These are phyloP conservation scores for Pachliopta kotzebuea DNA, from an alignment of 2,888 invertebrate species.

Conservation along the genomic window DNA sequence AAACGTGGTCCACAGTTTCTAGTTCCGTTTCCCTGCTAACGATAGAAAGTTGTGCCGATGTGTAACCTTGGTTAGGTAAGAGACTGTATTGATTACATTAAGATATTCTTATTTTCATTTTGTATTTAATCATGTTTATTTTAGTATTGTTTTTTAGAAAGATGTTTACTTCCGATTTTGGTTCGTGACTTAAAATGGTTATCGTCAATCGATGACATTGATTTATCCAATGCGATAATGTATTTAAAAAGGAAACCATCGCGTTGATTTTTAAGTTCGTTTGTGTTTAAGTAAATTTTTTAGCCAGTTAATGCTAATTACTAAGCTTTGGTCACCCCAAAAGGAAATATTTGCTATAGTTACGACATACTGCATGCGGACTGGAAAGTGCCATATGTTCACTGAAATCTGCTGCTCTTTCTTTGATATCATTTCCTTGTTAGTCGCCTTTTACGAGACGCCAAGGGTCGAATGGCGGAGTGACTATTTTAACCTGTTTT, in stretches of 20 bases:
- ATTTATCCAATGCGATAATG: slow-evolving; percentile 7
- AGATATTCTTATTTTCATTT: background rate
- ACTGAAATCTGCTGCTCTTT: too few relatives aligned
- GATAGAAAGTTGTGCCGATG: slow-evolving; percentile 25
- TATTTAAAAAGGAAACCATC: slow-evolving; percentile 6
- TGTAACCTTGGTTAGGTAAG: background rate
- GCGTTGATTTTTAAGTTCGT: background rate
- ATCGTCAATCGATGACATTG: slow-evolving; percentile 15
- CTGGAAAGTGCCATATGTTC: too few relatives aligned
- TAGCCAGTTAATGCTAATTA: too few relatives aligned
- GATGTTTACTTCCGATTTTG: slow-evolving; percentile 18
- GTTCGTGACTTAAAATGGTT: slow-evolving; percentile 10
- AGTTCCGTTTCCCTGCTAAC: slow-evolving; percentile 24
- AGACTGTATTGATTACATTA: slow-evolving; percentile 2
- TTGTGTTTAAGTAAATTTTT: too few relatives aligned
- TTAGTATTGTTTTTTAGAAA: background rate
- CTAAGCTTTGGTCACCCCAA: too few relatives aligned
- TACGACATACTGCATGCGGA: too few relatives aligned
- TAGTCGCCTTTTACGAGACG: too few relatives aligned
- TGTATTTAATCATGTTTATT: background rate
- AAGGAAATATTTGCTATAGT: too few relatives aligned
- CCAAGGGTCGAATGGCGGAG: too few relatives aligned
- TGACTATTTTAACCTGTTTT: too few relatives aligned
- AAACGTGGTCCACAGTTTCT: slow-evolving; percentile 26
- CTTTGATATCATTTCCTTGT: too few relatives aligned